Percentiles rank a stretch among this genome's conserved stretches.
Conservation (phyloP, 1,140 invertebrate species). For the Anthonomus grandis region DNA sequence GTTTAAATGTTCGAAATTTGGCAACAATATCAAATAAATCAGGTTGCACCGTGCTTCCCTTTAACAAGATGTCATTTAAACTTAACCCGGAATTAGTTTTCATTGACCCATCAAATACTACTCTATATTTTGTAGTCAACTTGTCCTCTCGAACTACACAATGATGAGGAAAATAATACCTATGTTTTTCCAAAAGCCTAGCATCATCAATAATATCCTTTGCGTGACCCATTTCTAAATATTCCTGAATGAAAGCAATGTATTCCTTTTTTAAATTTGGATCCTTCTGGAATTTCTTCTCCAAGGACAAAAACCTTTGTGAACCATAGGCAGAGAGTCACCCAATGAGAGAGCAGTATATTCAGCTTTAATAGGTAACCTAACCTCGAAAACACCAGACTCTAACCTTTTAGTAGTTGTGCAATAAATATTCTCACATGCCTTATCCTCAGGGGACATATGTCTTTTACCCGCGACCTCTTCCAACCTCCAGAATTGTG, state of each 20-base stretch:
- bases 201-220: too few species aligned
- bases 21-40: neutral
- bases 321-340: conserved; percentile 1
- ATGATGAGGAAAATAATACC: too few species aligned
- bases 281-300: conserved; percentile 24
- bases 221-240: too few species aligned
- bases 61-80: neutral
- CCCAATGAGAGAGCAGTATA: neutral
- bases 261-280: too few species aligned
- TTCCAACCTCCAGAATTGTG: conserved; percentile 15
- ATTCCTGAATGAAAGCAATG: too few species aligned
- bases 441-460: conserved; percentile 1
- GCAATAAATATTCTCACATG: conserved; percentile 6
- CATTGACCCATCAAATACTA: too few species aligned
- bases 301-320: neutral
- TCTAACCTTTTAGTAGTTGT: neutral
- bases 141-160: too few species aligned
- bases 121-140: too few species aligned
- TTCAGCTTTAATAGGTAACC: neutral
- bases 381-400: conserved; percentile 9
- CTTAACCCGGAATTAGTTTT: too few species aligned
- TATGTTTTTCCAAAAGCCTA: too few species aligned
- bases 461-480: conserved; percentile 1
- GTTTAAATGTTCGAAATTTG: too few species aligned
- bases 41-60: neutral